These are phyloP conservation scores for Cynodonichthys magdalenae DNA, from an alignment of 2,797 vertebrate species.

Conservation along the genomic window DNA sequence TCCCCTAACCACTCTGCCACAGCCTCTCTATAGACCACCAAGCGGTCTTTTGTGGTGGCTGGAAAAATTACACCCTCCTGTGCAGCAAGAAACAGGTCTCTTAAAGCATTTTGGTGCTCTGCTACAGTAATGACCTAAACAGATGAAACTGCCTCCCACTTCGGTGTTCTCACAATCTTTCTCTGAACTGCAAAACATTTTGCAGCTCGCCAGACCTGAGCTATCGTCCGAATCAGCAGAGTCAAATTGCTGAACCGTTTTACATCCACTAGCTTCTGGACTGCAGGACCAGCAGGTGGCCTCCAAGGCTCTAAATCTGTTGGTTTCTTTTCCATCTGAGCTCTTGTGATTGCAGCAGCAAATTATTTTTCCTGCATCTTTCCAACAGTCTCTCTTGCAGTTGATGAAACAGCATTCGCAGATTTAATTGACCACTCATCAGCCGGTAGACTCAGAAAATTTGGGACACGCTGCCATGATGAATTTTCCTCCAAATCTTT, in stretches of 20 bases:
- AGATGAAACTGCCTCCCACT: slow-evolving; percentile 5
- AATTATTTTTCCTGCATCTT: slow-evolving; percentile 1
- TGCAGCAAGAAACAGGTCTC: slow-evolving; percentile 8
- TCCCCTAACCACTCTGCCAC: too few species aligned
- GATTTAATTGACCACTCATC: not conserved
- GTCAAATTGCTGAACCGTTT: not conserved
- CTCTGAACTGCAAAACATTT: not conserved
- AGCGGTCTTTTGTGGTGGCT: not conserved
- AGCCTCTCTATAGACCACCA: slow-evolving; percentile 1
- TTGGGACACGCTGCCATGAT: not conserved
- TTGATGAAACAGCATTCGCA: not conserved
- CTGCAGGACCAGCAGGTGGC: not conserved
- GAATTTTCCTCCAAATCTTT: not conserved
- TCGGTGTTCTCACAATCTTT: not conserved
- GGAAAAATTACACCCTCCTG: not conserved
- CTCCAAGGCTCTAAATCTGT: not conserved
- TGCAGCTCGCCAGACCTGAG: slow-evolving; percentile 1
- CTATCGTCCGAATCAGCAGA: not conserved
- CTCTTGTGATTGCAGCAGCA: not conserved
- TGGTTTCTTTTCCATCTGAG: not conserved
- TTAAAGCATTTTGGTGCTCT: not conserved
- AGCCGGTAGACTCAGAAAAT: not conserved
- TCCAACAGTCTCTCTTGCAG: not conserved
- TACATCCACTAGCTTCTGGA: not conserved
- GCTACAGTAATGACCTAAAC: not conserved